Evolutionary conservation across 23 tunicate species (phyloP).

Genomic region (Halocynthia roretzi): DNA sequence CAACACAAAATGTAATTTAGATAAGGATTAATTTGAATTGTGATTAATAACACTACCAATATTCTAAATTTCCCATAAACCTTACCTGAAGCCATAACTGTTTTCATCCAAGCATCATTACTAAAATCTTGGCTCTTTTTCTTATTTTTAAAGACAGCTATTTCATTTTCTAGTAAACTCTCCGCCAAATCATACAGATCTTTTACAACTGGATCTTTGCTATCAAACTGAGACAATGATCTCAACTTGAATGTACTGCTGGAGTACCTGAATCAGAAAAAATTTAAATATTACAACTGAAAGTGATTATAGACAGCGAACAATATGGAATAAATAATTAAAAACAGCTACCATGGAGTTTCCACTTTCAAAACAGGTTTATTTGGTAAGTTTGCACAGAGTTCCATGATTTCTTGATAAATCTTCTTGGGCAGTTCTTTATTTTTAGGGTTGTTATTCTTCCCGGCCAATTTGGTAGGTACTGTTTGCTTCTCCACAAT

Average conservation of each 20-base stretch:
- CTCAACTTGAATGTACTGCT: neutral
- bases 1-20: neutral
- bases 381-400: too few species aligned
- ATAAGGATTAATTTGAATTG: neutral
- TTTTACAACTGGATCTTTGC: conserved; percentile 3
- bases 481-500: too few species aligned
- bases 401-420: too few species aligned
- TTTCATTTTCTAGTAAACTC: conserved; percentile 33
- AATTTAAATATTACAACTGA: too few species aligned
- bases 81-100: conserved; percentile 41
- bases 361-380: too few species aligned
- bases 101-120: conserved; percentile 50
- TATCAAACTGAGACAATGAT: neutral
- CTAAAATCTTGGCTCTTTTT: conserved; percentile 10
- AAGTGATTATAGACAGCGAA: too few species aligned
- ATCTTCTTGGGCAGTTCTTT: too few species aligned
- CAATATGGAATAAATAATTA: too few species aligned
- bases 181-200: conserved; percentile 12
- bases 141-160: neutral
- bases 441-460: too few species aligned
- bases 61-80: neutral
- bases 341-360: too few species aligned
- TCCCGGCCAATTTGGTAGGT: too few species aligned
- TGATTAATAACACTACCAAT: neutral
- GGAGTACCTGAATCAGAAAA: neutral